phyloP scores from a whole-genome alignment of 2,113 vertebrate species.

The Todiramphus saurophagus region DNA sequence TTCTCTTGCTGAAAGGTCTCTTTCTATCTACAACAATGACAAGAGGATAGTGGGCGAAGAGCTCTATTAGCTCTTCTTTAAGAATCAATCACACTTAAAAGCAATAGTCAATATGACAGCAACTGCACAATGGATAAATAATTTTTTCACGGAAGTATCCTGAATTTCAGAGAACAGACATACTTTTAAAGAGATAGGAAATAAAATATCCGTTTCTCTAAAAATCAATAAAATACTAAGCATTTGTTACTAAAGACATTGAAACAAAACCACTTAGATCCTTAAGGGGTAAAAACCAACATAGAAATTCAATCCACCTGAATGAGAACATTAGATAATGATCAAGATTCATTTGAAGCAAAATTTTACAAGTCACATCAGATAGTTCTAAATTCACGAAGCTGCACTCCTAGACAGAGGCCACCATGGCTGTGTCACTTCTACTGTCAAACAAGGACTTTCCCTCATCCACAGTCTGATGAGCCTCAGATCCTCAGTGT shows the following conservation, averaged over 20 bases:
- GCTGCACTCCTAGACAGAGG: not conserved
- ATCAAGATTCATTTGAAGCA: not conserved
- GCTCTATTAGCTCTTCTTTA: conserved; percentile 14
- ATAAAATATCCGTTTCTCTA: not conserved
- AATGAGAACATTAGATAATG: not conserved
- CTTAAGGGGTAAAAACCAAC: not conserved
- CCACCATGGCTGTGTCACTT: not conserved
- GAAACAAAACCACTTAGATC: not conserved
- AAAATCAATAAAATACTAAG: not conserved
- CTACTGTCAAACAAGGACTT: not conserved
- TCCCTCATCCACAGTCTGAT: not conserved
- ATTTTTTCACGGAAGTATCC: conserved; percentile 11
- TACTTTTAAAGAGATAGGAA: not conserved
- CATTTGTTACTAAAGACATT: not conserved
- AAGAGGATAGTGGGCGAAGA: conserved; percentile 8
- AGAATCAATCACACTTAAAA: conserved; percentile 33
- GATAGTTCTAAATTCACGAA: not conserved
- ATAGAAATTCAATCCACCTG: not conserved
- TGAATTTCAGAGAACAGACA: not conserved
- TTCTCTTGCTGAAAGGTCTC: conserved; percentile 9
- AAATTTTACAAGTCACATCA: not conserved
- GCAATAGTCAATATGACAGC: not conserved
- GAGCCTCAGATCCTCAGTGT: not conserved
- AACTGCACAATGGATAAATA: not conserved
- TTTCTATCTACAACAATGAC: conserved; percentile 23